These are phyloP conservation scores for Phylloscopus whistleri DNA, from an alignment of 2,113 vertebrate species.

Conservation along the genomic window DNA sequence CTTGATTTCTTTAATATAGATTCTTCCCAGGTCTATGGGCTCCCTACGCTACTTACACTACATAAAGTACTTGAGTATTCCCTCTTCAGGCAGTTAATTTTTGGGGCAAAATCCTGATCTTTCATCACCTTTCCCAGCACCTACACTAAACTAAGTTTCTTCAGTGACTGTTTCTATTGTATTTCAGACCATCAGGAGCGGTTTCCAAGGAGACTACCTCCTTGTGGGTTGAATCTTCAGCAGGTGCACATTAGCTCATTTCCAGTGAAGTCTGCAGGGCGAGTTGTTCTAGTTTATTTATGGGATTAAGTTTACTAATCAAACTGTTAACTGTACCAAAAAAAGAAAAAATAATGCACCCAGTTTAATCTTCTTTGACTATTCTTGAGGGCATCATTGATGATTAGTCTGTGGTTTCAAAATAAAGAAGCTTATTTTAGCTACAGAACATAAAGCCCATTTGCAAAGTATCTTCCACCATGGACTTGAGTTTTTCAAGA, in stretches of 20 bases:
- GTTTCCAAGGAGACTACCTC: conserved; percentile 51
- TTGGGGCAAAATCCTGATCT: neutral
- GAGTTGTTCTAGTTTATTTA: neutral
- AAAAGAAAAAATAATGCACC: neutral
- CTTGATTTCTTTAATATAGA: neutral
- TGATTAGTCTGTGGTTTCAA: neutral
- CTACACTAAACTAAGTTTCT: neutral
- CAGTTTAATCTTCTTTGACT: conserved; percentile 1
- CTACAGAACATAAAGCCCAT: neutral
- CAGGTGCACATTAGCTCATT: conserved; percentile 38
- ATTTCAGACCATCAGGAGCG: conserved; percentile 2
- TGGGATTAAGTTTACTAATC: conserved; percentile 9
- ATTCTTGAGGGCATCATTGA: neutral
- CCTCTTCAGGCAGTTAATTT: neutral
- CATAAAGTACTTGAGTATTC: neutral
- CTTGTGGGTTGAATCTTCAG: conserved; percentile 24
- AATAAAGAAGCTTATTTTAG: neutral
- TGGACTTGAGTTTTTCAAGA: neutral
- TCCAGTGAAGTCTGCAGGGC: conserved; percentile 11
- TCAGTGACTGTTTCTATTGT: neutral
- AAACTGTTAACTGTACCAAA: neutral
- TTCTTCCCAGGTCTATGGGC: neutral
- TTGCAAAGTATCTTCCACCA: neutral
- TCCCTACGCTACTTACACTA: neutral
- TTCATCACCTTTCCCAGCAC: neutral